Evolutionary conservation across 92 coral and sea anemone genomes (phyloP).

Genomic region (Metridium senile): DNA sequence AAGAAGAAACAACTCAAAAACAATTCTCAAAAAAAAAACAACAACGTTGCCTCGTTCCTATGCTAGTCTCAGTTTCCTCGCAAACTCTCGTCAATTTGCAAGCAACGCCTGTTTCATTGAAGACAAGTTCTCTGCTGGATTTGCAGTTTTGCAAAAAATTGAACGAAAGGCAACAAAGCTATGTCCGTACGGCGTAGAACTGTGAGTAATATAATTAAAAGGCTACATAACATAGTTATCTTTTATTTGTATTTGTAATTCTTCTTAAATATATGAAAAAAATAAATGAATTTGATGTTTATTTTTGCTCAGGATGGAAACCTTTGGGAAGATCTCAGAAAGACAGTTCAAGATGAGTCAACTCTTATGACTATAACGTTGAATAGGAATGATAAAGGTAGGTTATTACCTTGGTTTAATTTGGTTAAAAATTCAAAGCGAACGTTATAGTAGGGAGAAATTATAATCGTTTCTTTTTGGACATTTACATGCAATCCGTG

Average conservation of each 20-base stretch:
- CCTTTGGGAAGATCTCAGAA: conserved; percentile 63
- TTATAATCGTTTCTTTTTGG: too few species aligned
- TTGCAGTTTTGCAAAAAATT: neutral
- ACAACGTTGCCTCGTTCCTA: conserved; percentile 17
- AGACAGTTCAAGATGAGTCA: conserved; percentile 31
- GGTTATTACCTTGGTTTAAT: neutral
- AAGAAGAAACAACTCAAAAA: too few species aligned
- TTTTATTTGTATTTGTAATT: too few species aligned
- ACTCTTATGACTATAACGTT: conserved; percentile 59
- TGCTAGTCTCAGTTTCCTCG: conserved; percentile 13
- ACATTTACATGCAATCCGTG: too few species aligned
- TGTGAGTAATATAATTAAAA: neutral
- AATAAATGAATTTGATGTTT: neutral
- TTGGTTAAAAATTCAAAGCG: neutral
- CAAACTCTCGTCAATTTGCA: neutral
- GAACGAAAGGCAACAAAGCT: neutral
- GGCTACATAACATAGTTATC: neutral
- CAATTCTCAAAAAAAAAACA: too few species aligned
- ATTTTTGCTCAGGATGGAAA: neutral
- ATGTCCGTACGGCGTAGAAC: conserved; percentile 3
- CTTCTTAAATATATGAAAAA: neutral
- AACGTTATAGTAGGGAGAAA: too few species aligned
- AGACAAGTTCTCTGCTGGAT: neutral
- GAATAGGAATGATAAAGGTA: conserved; percentile 62
- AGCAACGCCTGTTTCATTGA: conserved; percentile 23